Evolutionary conservation across 2,888 invertebrate genomes (phyloP), one percentile per base, ranked within the genome.

Genomic region (Acleris holmiana): DNA sequence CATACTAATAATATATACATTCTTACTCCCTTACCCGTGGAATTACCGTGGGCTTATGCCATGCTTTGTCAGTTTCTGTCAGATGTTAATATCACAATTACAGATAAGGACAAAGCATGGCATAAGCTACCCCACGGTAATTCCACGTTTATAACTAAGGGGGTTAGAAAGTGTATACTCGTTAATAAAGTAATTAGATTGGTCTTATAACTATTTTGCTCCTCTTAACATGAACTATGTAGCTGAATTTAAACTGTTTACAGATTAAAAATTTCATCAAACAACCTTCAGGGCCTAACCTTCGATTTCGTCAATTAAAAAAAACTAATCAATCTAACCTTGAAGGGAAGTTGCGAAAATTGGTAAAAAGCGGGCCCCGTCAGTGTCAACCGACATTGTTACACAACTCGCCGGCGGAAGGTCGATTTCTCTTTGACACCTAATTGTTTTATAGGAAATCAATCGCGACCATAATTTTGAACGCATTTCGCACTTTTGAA

Each of bases 291-390:
- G 50, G 65, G 18, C 65, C 44, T 55, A 65, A 60, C 65, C 65
- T 54, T 60, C 55, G 60, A 59, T 65, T 65, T 65, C 65, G 41
- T 58, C 65, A 71, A 71, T 76, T 77, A 79, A 77, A 75, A 71
- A 71, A 60, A 78, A 77, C 81, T 78, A 80, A 81, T 76, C 72
- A 75, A 74, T 76, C 76, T 86, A 78, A 82, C 88, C 87, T 86
- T 86, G 87, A 74, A 80, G 80, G 83, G 80, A 76, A 72, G 75
- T 88, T 88, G 86, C 87, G 82, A 83, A 83, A 84, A 86, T 80
- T 78, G 18, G 80, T 82, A 85, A 87, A 86, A 66, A 86, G 80
- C 81, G 80, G 68, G 73, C 71, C 71, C 74, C 75, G 75, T 66
- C 71, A 62, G 71, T 72, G 65, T 44, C 60, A 65, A 65, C 55